phyloP scores from a whole-genome alignment of 1,140 invertebrate species.

The Calliphora vicina region DNA sequence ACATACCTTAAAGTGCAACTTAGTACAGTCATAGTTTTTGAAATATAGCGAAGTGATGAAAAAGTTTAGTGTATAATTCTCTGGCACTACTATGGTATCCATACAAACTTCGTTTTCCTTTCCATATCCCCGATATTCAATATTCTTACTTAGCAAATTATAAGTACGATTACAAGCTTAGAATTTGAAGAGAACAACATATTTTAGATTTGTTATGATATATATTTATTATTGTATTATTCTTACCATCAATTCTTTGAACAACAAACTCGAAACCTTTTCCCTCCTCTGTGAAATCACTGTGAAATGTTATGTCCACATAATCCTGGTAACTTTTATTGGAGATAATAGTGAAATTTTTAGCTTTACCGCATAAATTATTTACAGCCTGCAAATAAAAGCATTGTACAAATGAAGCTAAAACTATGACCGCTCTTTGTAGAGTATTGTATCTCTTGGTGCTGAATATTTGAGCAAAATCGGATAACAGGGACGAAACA shows the following conservation, averaged over 20 bases:
- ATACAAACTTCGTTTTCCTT: not conserved
- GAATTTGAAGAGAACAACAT: not conserved
- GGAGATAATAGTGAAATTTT: constrained; percentile 26
- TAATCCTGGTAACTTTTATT: constrained; percentile 6
- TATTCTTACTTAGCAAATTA: not conserved
- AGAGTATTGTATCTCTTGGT: no score
- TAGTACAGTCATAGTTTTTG: not conserved
- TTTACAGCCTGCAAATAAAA: not conserved
- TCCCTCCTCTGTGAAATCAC: constrained; percentile 25
- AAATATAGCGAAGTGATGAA: not conserved
- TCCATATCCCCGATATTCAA: not conserved
- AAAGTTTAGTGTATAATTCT: constrained; percentile 23
- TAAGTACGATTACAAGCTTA: constrained; percentile 36
- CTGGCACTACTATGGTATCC: not conserved
- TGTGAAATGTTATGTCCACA: constrained; percentile 50
- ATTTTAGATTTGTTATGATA: not conserved
- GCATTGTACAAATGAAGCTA: no score
- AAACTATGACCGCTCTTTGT: no score
- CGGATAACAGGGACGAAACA: no score
- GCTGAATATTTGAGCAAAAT: no score
- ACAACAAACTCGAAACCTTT: constrained; percentile 35
- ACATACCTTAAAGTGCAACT: constrained; percentile 11
- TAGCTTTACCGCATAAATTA: constrained; percentile 27
- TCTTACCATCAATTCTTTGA: constrained; percentile 11
- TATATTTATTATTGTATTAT: not conserved